Percentiles rank a stretch among this genome's conserved stretches.
phyloP scores from a whole-genome alignment of 2,888 invertebrate species.

The Pollenia griseotomentosa region DNA sequence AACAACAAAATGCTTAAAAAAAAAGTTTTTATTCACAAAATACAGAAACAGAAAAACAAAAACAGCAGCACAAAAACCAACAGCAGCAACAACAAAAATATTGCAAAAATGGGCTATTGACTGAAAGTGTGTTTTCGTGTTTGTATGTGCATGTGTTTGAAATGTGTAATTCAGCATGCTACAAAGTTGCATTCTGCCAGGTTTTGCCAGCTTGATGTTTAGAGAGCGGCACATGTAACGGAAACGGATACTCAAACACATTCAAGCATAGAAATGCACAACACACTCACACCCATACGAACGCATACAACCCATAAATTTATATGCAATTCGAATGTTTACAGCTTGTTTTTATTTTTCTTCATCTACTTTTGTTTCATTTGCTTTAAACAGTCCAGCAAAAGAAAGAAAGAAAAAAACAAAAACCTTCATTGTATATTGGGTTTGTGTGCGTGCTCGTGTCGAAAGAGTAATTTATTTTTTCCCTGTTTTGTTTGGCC shows the following conservation, averaged over 20 bases:
- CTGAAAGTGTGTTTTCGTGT: background rate
- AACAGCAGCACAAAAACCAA: constrained; percentile 7
- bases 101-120: constrained; percentile 46
- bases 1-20: constrained; percentile 33
- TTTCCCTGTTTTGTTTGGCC: constrained; percentile 64
- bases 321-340: constrained; percentile 59
- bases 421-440: background rate
- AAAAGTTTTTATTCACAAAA: constrained; percentile 23
- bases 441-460: background rate
- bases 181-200: constrained; percentile 67
- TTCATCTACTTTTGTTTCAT: constrained; percentile 22
- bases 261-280: constrained; percentile 36
- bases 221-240: constrained; percentile 69
- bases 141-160: background rate
- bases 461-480: constrained; percentile 45
- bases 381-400: constrained; percentile 23
- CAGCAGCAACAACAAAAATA: constrained; percentile 22
- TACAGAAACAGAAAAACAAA: background rate
- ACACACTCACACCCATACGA: background rate
- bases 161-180: constrained; percentile 18
- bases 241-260: constrained; percentile 68
- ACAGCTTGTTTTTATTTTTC: constrained; percentile 35
- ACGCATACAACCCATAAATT: constrained; percentile 38
- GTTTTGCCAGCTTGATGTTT: constrained; percentile 55
- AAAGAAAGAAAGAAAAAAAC: background rate